Evolutionary conservation across 2,888 invertebrate genomes (phyloP).

Genomic region (Aelia acuminata): DNA sequence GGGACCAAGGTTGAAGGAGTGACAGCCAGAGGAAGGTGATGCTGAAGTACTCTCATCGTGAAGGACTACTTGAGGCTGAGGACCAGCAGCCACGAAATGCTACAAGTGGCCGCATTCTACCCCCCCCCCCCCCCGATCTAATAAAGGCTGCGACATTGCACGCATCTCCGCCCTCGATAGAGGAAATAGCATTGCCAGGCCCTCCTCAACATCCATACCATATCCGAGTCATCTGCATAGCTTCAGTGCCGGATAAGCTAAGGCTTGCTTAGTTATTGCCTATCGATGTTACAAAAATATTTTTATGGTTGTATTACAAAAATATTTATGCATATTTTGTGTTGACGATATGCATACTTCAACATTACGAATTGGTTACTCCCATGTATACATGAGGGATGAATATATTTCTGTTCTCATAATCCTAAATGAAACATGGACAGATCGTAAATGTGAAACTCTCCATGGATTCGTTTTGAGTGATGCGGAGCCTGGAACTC

Average conservation of each 20-base stretch:
- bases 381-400: too few relatives aligned
- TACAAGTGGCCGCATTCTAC: constrained; percentile 34
- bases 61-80: constrained; percentile 13
- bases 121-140: background rate
- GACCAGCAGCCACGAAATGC: constrained; percentile 37
- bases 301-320: too few relatives aligned
- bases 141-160: constrained; percentile 49
- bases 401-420: too few relatives aligned
- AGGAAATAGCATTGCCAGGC: constrained; percentile 8
- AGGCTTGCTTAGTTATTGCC: background rate
- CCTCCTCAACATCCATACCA: background rate
- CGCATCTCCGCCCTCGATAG: constrained; percentile 5
- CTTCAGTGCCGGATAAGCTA: background rate
- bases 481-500: too few relatives aligned
- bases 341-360: too few relatives aligned
- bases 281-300: too few relatives aligned
- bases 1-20: background rate
- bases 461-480: too few relatives aligned
- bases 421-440: too few relatives aligned
- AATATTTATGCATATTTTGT: too few relatives aligned
- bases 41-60: constrained; percentile 41
- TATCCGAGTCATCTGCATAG: background rate
- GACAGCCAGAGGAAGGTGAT: background rate
- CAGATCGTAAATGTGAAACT: too few relatives aligned
- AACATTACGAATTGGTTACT: too few relatives aligned